Base-by-base conservation (phyloP, 2,888 invertebrate genomes). In the Cremastinae sp. region DNA sequence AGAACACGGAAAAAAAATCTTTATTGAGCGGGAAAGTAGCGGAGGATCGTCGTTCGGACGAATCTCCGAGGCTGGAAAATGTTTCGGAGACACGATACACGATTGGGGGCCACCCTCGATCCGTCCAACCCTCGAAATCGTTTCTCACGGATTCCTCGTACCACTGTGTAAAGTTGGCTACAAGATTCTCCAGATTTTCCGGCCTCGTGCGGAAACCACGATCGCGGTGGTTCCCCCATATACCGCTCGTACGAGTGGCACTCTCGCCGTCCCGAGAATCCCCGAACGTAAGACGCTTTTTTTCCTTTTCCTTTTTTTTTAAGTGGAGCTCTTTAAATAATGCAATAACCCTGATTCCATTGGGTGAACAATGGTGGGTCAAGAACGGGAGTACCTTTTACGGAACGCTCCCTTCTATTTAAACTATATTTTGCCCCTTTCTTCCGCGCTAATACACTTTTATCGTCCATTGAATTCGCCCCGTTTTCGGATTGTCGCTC, bases 321-420 rank as follows among this genome's bases (percentile, higher is more conserved):
- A 85, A 86, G 84, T 82, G 82, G 81, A 82, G 82, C 86, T 88
- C 87, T 88, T 88, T 88, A 88, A 88, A 88, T 88, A 88, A 88
- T 88, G 86, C 86, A 88, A 88, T 88, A 87, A 88, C 82, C 85
- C 82, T 88, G 85, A 88, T 87, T 87, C 87, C 84, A 88, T 88
- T 88, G 88, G 84, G 84, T 80, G 86, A 85, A 88, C 88, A 88
- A 87, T 87, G 83, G 80, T 51, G 58, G 79, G 72, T 73, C 59
- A 73, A 65, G 65, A 58, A 28, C 38, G 47, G 59, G 14, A 41
- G 20, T 76, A 72, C 79, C 80, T 82, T 81, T 81, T 73, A 78
- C 77, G 77, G 73, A 82, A 82, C 47, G 64, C 72, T 54, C 72
- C 69, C 43, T 43, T 59, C 43, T 8, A 5, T n/a, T 38, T 53